Conservation (phyloP, 2,797 vertebrate species). For the Acanthiza pusilla region DNA sequence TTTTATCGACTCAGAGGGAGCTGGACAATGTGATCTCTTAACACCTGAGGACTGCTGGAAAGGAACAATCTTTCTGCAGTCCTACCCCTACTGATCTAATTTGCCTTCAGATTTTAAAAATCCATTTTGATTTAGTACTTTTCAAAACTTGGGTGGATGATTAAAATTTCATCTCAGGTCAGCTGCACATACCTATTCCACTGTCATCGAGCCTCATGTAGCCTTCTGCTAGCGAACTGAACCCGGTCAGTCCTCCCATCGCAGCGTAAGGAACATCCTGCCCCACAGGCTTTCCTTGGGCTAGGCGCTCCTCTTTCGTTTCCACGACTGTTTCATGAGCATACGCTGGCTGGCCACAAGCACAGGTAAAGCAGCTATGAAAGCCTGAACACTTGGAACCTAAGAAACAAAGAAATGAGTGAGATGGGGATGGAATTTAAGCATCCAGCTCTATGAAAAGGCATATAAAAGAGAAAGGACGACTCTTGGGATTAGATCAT, state of each 20-base stretch:
- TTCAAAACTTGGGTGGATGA: background rate
- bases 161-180: background rate
- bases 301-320: slow-evolving; percentile 81
- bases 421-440: background rate
- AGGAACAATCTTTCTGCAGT: background rate
- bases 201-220: slow-evolving; percentile 82
- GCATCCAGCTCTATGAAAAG: background rate
- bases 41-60: background rate
- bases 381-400: slow-evolving; percentile 85
- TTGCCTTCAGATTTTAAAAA: background rate
- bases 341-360: slow-evolving; percentile 82
- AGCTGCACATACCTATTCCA: slow-evolving; percentile 74
- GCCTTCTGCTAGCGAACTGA: slow-evolving; percentile 87
- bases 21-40: background rate
- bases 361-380: slow-evolving; percentile 83
- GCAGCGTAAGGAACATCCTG: slow-evolving; percentile 85
- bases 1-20: background rate
- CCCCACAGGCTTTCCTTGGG: slow-evolving; percentile 81
- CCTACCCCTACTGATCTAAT: background rate
- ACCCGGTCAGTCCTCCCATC: slow-evolving; percentile 90
- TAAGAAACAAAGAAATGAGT: slow-evolving; percentile 47
- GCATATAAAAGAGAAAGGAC: background rate
- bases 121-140: background rate
- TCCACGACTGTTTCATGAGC: slow-evolving; percentile 87
- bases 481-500: background rate